Evolutionary conservation across 2,888 invertebrate species (phyloP).

Genomic region (Watsonalla binaria): DNA sequence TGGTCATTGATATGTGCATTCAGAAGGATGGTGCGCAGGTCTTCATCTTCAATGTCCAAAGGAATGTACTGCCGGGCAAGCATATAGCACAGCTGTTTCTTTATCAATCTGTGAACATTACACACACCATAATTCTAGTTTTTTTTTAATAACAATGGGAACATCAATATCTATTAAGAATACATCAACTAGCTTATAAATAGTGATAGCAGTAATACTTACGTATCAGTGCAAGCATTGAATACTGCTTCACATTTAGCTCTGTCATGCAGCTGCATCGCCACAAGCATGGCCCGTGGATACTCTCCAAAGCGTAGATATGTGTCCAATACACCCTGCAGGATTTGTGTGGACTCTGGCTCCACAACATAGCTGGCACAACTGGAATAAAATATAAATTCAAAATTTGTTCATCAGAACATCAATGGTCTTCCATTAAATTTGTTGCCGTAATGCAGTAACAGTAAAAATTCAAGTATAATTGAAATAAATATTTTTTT

Average conservation of each 20-base stretch:
- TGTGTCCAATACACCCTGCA: conserved; percentile 89
- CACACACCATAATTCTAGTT: neutral
- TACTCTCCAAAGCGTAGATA: conserved; percentile 93
- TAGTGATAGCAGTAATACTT: conserved; percentile 49
- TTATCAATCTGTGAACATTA: conserved; percentile 81
- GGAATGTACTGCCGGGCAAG: conserved; percentile 96
- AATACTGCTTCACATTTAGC: conserved; percentile 91
- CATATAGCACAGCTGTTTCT: conserved; percentile 98
- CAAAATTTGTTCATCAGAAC: neutral
- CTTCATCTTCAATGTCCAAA: conserved; percentile 89
- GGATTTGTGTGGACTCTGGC: conserved; percentile 91
- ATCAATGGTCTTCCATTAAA: too few relatives aligned
- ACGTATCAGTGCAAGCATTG: conserved; percentile 89
- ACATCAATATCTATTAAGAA: too few relatives aligned
- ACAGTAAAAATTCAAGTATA: too few relatives aligned
- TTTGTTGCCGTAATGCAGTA: too few relatives aligned
- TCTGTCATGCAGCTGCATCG: conserved; percentile 92
- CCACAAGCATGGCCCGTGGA: conserved; percentile 93
- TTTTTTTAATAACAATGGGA: too few relatives aligned
- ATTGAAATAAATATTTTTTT: too few relatives aligned
- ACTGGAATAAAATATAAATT: conserved; percentile 63
- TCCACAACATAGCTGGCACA: conserved; percentile 98
- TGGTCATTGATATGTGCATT: conserved; percentile 96
- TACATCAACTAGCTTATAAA: too few relatives aligned
- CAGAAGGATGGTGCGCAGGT: conserved; percentile 93